Conservation (phyloP, 2,113 vertebrate genomes). For the Manacus vitellinus region DNA sequence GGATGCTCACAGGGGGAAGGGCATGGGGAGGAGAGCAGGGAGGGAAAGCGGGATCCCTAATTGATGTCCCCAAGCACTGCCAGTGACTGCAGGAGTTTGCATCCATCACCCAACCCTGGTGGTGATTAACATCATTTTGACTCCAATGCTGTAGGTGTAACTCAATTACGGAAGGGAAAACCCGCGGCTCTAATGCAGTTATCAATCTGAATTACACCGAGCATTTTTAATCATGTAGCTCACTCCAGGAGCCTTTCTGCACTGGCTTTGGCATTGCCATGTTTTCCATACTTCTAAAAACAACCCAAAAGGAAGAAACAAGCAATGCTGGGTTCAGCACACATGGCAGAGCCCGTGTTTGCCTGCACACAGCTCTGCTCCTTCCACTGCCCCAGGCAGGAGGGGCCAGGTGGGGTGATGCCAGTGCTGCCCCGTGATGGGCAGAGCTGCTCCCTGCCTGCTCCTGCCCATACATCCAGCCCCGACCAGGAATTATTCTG, state of each 20-base stretch:
- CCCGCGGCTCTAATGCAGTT: neutral
- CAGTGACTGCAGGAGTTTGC: neutral
- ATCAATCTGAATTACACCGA: conserved; percentile 41
- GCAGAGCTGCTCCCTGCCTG: accelerated
- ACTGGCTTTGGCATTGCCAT: neutral
- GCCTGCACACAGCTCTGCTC: neutral
- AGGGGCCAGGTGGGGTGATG: neutral
- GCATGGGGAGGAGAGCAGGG: accelerated
- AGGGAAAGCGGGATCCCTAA: neutral
- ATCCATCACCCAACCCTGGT: neutral
- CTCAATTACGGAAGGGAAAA: neutral
- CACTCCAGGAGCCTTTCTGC: neutral
- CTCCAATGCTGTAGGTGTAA: neutral
- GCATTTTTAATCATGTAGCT: neutral
- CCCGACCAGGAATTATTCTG: neutral
- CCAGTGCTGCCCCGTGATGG: accelerated
- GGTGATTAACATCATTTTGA: neutral
- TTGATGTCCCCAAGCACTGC: neutral
- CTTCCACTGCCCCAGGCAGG: accelerated
- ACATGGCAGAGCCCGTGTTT: accelerated
- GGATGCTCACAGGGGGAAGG: neutral
- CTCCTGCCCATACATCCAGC: neutral
- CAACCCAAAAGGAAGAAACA: neutral
- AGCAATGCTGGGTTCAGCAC: neutral
- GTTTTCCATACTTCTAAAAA: neutral